Evolutionary conservation across 2,888 invertebrate species (phyloP).

Genomic region (Drosophila setosimentum): DNA sequence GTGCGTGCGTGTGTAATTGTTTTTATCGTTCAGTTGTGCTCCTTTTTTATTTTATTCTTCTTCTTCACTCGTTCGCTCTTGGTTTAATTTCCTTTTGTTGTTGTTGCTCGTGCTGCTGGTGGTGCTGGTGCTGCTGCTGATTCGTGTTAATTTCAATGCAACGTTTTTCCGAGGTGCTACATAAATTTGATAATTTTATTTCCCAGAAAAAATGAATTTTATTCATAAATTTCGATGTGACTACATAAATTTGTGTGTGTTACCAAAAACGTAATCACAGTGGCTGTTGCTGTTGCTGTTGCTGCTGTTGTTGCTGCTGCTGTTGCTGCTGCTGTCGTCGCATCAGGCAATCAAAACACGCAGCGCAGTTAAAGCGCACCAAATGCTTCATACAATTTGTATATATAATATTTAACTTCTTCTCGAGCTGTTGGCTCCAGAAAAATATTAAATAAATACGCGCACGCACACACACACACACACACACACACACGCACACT

Average conservation of each 20-base stretch:
- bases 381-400: constrained; percentile 70
- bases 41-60: constrained; percentile 6
- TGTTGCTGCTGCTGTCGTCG: not conserved
- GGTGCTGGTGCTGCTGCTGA: constrained; percentile 19
- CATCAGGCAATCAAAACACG: constrained; percentile 76
- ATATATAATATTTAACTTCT: constrained; percentile 61
- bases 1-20: constrained; percentile 76
- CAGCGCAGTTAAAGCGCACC: constrained; percentile 73
- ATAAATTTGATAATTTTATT: constrained; percentile 72
- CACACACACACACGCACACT: not conserved
- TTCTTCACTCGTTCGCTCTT: constrained; percentile 4
- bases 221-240: constrained; percentile 68
- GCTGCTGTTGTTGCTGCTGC: not conserved
- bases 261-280: constrained; percentile 63
- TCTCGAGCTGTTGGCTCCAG: constrained; percentile 33
- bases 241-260: constrained; percentile 68
- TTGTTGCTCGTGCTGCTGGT: constrained; percentile 16
- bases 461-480: constrained; percentile 12
- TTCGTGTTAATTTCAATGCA: constrained; percentile 71
- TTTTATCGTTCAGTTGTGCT: constrained; percentile 43
- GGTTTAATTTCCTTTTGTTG: not conserved
- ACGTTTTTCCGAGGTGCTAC: constrained; percentile 62
- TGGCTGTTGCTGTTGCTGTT: not conserved
- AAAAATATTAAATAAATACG: constrained; percentile 71
- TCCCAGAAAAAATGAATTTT: constrained; percentile 69